Conservation (phyloP, 35 echinoderm and acorn worm genomes). For the Ophiothrix spiculata region DNA sequence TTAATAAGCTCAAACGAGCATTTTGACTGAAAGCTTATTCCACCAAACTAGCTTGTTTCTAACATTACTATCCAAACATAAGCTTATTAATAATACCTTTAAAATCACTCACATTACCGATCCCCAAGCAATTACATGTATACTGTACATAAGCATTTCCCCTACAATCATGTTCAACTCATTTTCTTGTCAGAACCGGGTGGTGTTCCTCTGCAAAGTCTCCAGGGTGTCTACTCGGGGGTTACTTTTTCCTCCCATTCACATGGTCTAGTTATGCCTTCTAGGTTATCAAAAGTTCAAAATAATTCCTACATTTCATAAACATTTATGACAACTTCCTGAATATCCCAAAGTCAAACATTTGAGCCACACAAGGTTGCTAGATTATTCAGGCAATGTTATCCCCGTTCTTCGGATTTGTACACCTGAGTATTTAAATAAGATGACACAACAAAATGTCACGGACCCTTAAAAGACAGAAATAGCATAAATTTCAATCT, state of each 20-base stretch:
- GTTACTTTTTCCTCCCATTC: neutral
- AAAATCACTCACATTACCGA: neutral
- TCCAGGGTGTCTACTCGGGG: neutral
- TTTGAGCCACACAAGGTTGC: neutral
- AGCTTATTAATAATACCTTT: no score
- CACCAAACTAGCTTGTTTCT: no score
- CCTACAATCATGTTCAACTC: neutral
- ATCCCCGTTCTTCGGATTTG: neutral
- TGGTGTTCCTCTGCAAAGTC: neutral
- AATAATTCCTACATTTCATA: neutral
- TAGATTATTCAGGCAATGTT: neutral
- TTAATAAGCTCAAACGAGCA: no score
- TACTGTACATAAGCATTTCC: neutral
- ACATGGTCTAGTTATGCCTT: slow-evolving; percentile 9
- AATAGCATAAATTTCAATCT: neutral
- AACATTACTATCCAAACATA: no score
- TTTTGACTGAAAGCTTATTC: no score
- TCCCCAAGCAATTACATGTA: neutral
- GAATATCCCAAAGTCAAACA: no score
- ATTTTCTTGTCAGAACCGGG: neutral
- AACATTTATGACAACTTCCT: slow-evolving; percentile 1
- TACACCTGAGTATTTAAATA: no score
- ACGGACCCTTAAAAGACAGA: neutral
- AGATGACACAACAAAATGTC: neutral
- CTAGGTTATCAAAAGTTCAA: neutral